Evolutionary conservation across 2,888 invertebrate genomes (phyloP), one percentile per base, ranked within the genome.

Genomic region (Linnaemya vulpina): DNA sequence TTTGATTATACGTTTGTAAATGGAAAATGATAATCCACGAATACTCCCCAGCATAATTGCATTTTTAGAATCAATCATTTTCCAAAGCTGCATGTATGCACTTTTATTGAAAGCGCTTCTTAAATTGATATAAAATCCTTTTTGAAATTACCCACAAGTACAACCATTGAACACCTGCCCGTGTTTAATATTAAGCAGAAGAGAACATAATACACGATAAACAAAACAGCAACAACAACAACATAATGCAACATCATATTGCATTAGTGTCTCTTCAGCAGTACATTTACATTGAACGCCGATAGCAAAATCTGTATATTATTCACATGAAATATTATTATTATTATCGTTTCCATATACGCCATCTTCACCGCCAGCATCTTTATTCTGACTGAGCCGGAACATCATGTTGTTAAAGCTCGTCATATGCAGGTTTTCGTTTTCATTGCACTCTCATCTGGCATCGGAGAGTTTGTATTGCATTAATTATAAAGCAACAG

Each of bases 401-500:
- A 62, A 46, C n/a, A 43, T 68, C 49, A 49, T 60, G 46, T 13
- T 68, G 49, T n/a, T 71, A 3, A 25, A 70, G 10, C 10, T 30
- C 60, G 53, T 22, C 65, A 73, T 71, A 51, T 53, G 58, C 15
- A 46, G 30, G 60, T 40, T 65, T 46, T 73, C 35, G 22, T 79
- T 65, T 79, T 58, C 46, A 65, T 20, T 73, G 35, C 49, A 35
- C 35, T 60, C 35, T 35, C 38, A 46, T 71, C n/a, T 38, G 38
- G n/a, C 51, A 49, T 35, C 1, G n/a, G 25, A 49, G 17, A 73
- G 55, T 67, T 63, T 55, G 43, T 74, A 25, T 73, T 55, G 73
- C 65, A 80, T 65, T 73, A 58, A 63, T 49, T 79, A 73, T 25
- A 73, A 65, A 58, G 38, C 63, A 73, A 73, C 35, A 43, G 46